Percentiles rank a stretch among this genome's conserved stretches.
phyloP scores from a whole-genome alignment of 2,797 vertebrate genomes.

The Scarus forsteni region DNA sequence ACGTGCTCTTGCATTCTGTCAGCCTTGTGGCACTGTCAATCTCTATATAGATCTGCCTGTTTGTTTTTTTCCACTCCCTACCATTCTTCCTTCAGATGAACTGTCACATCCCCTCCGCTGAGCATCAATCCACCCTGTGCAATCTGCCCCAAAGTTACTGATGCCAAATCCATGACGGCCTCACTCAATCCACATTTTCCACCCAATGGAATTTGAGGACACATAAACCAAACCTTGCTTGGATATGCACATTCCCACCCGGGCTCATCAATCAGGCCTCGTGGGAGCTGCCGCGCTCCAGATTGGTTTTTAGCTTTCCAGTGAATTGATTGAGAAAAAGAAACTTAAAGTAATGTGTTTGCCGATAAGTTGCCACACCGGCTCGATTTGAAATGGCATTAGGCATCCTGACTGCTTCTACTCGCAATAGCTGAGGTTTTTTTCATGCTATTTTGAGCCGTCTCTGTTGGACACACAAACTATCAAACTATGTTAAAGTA shows the following conservation, averaged over 20 bases:
- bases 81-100: slow-evolving; percentile 83
- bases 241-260: slow-evolving; percentile 79
- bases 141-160: slow-evolving; percentile 81
- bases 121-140: slow-evolving; percentile 82
- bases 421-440: slow-evolving; percentile 58
- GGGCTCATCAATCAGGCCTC: slow-evolving; percentile 81
- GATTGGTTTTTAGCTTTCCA: slow-evolving; percentile 84
- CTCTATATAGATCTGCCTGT: slow-evolving; percentile 83
- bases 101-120: slow-evolving; percentile 81
- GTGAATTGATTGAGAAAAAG: slow-evolving; percentile 85
- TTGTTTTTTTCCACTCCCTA: slow-evolving; percentile 74
- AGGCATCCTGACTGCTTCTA: slow-evolving; percentile 67
- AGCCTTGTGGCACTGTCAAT: slow-evolving; percentile 79
- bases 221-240: slow-evolving; percentile 78
- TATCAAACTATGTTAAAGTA: slow-evolving; percentile 72
- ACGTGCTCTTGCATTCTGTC: slow-evolving; percentile 69
- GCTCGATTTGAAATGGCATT: slow-evolving; percentile 75
- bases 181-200: slow-evolving; percentile 85
- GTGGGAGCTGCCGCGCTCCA: slow-evolving; percentile 75
- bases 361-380: slow-evolving; percentile 81
- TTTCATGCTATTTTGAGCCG: slow-evolving; percentile 63
- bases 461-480: slow-evolving; percentile 65
- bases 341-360: slow-evolving; percentile 85
- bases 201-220: slow-evolving; percentile 82
- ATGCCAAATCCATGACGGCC: slow-evolving; percentile 79